Evolutionary conservation across 2,888 invertebrate species (phyloP), one percentile per base, ranked within the genome.

Genomic region (Lithophane leautieri): DNA sequence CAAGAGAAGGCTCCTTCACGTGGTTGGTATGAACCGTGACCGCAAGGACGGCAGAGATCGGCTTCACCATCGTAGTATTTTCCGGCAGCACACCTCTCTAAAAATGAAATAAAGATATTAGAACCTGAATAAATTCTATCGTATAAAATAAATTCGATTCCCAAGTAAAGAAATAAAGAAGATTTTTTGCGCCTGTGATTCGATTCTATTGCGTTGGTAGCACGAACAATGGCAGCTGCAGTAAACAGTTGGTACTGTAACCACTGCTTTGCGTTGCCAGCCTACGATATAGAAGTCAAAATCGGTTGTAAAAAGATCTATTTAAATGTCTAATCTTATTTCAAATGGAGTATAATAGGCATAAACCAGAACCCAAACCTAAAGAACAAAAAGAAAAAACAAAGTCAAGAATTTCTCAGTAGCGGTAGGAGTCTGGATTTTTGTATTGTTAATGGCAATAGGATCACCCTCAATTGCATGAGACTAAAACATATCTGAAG

Each of bases 21-120:
- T 0, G 99, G 97, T 92, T 99, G 99, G 94, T 98, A 99, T 91
- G 98, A 99, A 3, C 99, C 99, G 91, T 99, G 98, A 0, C 99
- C 99, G 92, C 99, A 99, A 85, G 98, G 98, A 70, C 98, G 97
- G 91, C 99, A 99, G 2, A 99, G 97, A 61, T 99, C 99, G 0
- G 98, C 98, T 62, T 98, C 98, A 58, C 98, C 98, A 91, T 99
- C 99, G 94, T 98, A 99, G 95, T 98, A 99, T 96, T 99, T 99
- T 79, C 99, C 99, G 79, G 99, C 98, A 8, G 99, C 98, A 92
- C 99, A 99, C 83, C 98, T 97, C 95, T 99, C 99, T 34, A 34
- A 34, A 34, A 34, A 34, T 6, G 34, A 34, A 4, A 34, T 34
- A 34, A 6, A 34, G 34, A 6, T 34, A 34, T 73, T 54, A 76